phyloP scores from a whole-genome alignment of 2,113 vertebrate species.

The Anoura caudifer region DNA sequence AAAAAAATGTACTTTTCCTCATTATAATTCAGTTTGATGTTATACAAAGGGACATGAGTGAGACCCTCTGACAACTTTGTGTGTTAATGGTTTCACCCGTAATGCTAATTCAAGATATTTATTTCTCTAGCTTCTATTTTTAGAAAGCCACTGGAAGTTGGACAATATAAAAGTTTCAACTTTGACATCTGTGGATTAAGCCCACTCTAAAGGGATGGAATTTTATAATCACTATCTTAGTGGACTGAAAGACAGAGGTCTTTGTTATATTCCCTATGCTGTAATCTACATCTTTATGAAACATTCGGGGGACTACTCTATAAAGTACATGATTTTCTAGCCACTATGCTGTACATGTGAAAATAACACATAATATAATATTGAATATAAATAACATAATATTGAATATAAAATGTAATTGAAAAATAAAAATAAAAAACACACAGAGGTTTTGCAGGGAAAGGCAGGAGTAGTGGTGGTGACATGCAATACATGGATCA shows the following conservation, averaged over 20 bases:
- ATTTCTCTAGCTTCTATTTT: slow-evolving; percentile 16
- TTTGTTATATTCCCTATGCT: not conserved
- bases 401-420: not conserved
- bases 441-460: not conserved
- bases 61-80: not conserved
- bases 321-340: not conserved
- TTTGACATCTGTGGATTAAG: slow-evolving; percentile 36
- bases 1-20: not conserved
- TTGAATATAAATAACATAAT: not conserved
- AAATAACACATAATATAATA: not conserved
- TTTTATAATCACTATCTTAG: not conserved
- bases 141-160: not conserved
- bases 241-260: not conserved
- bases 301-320: not conserved
- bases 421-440: not conserved
- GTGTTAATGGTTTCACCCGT: not conserved
- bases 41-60: not conserved
- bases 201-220: slow-evolving; percentile 1
- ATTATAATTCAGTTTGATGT: not conserved
- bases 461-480: not conserved
- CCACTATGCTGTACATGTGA: not conserved
- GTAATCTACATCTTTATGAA: not conserved
- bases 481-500: not conserved
- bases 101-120: not conserved
- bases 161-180: not conserved